These are phyloP conservation scores for Papilio aristodemus DNA, from an alignment of 1,140 invertebrate species.

Conservation along the genomic window DNA sequence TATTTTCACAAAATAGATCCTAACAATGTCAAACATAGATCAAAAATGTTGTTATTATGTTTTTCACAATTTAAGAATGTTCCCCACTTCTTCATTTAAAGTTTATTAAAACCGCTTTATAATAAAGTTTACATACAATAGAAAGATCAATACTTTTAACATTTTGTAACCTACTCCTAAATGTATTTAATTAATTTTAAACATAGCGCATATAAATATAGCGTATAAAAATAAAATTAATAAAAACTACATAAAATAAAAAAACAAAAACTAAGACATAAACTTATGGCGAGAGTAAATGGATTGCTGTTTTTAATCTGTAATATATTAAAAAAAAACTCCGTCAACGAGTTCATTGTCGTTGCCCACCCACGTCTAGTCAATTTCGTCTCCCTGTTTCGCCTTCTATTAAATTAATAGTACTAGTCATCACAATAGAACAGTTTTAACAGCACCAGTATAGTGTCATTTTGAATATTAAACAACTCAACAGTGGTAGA, in stretches of 20 bases:
- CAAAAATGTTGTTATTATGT: no score
- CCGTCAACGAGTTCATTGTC: slow-evolving; percentile 12
- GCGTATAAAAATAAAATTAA: not conserved
- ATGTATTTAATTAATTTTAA: no score
- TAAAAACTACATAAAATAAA: not conserved
- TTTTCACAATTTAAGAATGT: no score
- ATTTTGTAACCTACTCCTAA: no score
- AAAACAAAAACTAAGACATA: not conserved
- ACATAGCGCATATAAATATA: no score
- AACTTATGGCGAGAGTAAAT: not conserved
- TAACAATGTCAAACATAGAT: no score
- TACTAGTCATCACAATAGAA: not conserved
- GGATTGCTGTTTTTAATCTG: slow-evolving; percentile 8
- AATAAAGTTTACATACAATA: no score
- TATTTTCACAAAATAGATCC: no score
- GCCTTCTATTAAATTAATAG: slow-evolving; percentile 20
- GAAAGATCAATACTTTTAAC: no score
- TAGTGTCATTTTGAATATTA: not conserved
- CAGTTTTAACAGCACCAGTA: not conserved
- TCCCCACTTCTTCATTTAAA: no score
- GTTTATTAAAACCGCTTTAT: no score
- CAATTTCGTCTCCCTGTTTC: not conserved
- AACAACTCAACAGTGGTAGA: no score
- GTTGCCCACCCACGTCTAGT: not conserved
- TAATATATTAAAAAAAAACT: not conserved